A percentile compares a stretch with the other conserved stretches of the same genome.
These are phyloP conservation scores for Columbina picui DNA, from an alignment of 2,113 vertebrate genomes.

Conservation along the genomic window DNA sequence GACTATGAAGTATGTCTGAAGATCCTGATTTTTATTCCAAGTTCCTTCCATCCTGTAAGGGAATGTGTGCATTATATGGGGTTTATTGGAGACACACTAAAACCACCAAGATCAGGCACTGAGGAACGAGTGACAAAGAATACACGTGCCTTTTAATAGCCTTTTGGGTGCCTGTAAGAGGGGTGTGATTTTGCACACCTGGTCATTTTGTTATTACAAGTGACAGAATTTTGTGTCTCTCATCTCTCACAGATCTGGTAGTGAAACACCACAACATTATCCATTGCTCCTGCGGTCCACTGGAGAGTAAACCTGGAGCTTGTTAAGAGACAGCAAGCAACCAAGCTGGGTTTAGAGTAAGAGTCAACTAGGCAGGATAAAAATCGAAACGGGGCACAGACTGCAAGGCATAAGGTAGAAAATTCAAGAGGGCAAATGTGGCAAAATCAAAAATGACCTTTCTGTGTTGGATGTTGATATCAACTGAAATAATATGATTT, in stretches of 20 bases:
- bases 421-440: not conserved
- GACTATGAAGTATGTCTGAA: not conserved
- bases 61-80: not conserved
- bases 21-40: not conserved
- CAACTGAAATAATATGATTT: not conserved
- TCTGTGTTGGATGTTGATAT: not conserved
- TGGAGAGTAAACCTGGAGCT: not conserved
- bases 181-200: not conserved
- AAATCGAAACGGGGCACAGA: not conserved
- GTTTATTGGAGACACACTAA: not conserved
- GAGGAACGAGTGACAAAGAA: not conserved
- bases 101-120: not conserved
- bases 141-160: constrained; percentile 24
- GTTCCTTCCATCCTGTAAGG: not conserved
- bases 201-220: not conserved
- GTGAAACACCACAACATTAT: not conserved
- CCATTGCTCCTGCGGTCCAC: not conserved
- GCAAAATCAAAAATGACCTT: not conserved
- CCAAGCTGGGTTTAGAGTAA: not conserved
- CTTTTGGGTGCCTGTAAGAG: constrained; percentile 1
- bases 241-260: not conserved
- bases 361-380: not conserved
- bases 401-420: not conserved
- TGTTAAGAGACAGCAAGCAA: not conserved
- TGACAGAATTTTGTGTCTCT: not conserved